Evolutionary conservation across 2,888 invertebrate genomes (phyloP).

Genomic region (Plagodis dolabraria): DNA sequence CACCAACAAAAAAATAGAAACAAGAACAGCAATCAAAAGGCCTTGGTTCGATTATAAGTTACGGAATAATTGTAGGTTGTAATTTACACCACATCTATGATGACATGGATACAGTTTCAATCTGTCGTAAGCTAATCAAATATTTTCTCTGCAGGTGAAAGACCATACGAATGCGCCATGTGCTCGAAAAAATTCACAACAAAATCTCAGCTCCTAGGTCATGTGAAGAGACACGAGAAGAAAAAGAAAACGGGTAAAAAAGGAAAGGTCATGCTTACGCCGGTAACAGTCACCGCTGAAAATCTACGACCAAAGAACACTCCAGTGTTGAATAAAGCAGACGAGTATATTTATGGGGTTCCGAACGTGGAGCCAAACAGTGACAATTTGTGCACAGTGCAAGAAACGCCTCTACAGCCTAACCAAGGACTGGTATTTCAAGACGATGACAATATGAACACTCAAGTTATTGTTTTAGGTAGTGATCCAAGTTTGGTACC

Average conservation of each 20-base stretch:
- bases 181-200: conserved; percentile 64
- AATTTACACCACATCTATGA: too few species aligned
- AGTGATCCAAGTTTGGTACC: conserved; percentile 46
- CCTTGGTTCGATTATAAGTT: too few species aligned
- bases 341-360: conserved; percentile 6
- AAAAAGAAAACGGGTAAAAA: conserved; percentile 45
- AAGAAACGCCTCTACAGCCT: conserved; percentile 47
- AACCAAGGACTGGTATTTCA: conserved; percentile 56
- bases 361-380: conserved; percentile 5
- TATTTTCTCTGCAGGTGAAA: conserved; percentile 62
- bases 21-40: too few species aligned
- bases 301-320: conserved; percentile 1
- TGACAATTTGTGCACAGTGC: conserved; percentile 33
- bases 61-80: too few species aligned
- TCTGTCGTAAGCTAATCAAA: too few species aligned
- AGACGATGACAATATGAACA: conserved; percentile 53
- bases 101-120: too few species aligned
- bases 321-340: conserved; percentile 15
- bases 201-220: conserved; percentile 64
- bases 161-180: conserved; percentile 67
- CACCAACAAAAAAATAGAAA: too few species aligned
- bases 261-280: conserved; percentile 38
- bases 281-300: conserved; percentile 17
- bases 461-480: conserved; percentile 58
- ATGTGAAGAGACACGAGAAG: conserved; percentile 58